A percentile compares a stretch with the other conserved stretches of the same genome.
Conservation (phyloP, 2,113 vertebrate species). For the Dicentrarchus labrax region DNA sequence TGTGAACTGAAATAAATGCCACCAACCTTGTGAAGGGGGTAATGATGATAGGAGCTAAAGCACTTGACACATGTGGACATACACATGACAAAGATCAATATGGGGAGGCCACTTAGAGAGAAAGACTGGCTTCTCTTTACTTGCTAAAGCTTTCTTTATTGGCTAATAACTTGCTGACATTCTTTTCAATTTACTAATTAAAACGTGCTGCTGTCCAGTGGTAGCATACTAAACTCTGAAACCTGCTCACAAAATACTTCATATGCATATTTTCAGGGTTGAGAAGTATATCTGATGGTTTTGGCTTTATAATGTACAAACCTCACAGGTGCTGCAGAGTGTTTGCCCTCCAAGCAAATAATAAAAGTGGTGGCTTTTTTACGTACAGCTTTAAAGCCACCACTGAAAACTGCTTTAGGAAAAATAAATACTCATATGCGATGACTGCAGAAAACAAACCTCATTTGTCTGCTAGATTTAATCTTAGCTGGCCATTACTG, state of each 20-base stretch:
- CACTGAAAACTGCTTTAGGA: conserved; percentile 22
- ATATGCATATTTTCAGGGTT: conserved; percentile 2
- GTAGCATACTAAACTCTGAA: background rate
- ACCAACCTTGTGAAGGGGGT: background rate
- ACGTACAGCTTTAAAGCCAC: conserved; percentile 20
- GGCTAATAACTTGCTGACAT: conserved; percentile 48
- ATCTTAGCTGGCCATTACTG: conserved; percentile 44
- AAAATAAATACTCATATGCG: conserved; percentile 36
- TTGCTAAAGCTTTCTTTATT: conserved; percentile 45
- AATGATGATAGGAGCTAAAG: background rate
- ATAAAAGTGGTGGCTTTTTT: conserved; percentile 1
- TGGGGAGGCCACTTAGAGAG: conserved; percentile 16
- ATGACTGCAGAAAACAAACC: conserved; percentile 61
- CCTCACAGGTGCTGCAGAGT: background rate
- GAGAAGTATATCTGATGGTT: background rate
- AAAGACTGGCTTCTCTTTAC: conserved; percentile 35
- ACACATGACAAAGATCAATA: conserved; percentile 50
- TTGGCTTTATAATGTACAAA: background rate
- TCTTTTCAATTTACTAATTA: conserved; percentile 47
- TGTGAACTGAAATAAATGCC: background rate
- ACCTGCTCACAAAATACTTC: background rate
- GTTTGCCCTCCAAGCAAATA: background rate
- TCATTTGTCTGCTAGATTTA: conserved; percentile 60
- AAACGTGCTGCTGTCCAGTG: background rate
- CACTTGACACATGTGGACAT: conserved; percentile 26